phyloP scores from a whole-genome alignment of 1,140 invertebrate genomes.

The Ips nitidus region DNA sequence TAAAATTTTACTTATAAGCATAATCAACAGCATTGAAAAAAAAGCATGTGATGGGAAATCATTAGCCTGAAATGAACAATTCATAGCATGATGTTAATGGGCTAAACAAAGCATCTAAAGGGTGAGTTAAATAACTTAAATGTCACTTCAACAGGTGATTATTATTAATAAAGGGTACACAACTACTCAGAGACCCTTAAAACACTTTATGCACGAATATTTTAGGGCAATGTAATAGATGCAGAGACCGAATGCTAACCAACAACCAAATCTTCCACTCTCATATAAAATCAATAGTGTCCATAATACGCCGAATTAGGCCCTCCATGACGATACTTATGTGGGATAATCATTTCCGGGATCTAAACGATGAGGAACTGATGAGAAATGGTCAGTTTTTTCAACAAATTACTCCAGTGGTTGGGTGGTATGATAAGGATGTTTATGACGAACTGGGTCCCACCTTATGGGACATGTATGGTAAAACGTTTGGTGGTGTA shows the following conservation, averaged over 20 bases:
- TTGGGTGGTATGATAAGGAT: slow-evolving; percentile 74
- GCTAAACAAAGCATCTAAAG: too few relatives aligned
- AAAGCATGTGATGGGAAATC: too few relatives aligned
- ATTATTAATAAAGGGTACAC: too few relatives aligned
- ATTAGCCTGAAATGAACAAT: too few relatives aligned
- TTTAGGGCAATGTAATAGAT: slow-evolving; percentile 64
- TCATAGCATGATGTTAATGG: too few relatives aligned
- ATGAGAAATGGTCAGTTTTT: slow-evolving; percentile 37
- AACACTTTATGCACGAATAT: background rate
- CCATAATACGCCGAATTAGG: slow-evolving; percentile 64
- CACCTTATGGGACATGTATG: slow-evolving; percentile 76
- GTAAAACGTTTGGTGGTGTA: slow-evolving; percentile 77
- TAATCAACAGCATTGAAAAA: too few relatives aligned
- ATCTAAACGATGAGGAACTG: slow-evolving; percentile 65
- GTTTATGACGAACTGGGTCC: slow-evolving; percentile 53
- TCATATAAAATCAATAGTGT: slow-evolving; percentile 67
- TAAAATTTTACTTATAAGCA: too few relatives aligned
- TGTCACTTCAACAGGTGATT: too few relatives aligned
- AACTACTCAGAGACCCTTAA: too few relatives aligned
- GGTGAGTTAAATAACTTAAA: too few relatives aligned
- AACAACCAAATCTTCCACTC: slow-evolving; percentile 59
- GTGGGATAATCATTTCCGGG: slow-evolving; percentile 93
- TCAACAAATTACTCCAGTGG: slow-evolving; percentile 69
- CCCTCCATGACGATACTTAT: slow-evolving; percentile 64
- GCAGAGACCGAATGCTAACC: slow-evolving; percentile 50